Conservation (phyloP, 2,113 vertebrate genomes). For the Syrmaticus mikado region DNA sequence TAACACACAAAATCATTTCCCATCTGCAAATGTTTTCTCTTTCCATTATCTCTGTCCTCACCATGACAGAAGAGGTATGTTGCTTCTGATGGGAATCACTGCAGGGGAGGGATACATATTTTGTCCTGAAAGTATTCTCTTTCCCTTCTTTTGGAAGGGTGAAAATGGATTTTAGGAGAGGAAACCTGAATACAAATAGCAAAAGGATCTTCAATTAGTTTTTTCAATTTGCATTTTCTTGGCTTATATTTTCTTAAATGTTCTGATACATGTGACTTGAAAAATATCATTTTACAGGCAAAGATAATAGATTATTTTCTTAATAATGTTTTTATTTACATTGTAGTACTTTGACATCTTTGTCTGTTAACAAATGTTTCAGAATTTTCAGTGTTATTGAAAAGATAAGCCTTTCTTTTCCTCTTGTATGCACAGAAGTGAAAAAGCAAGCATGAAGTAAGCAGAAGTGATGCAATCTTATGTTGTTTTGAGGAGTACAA, state of each 20-base stretch:
- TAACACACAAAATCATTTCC: background rate
- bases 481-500: background rate
- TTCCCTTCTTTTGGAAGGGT: background rate
- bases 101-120: background rate
- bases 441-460: background rate
- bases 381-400: background rate
- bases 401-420: background rate
- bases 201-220: background rate
- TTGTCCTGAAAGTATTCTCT: background rate
- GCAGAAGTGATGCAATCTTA: accelerated
- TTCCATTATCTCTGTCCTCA: background rate
- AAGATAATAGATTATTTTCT: background rate
- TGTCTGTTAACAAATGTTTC: background rate
- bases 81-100: background rate
- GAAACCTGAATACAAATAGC: background rate
- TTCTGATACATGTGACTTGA: background rate
- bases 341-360: background rate
- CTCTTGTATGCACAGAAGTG: background rate
- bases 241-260: background rate
- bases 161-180: background rate
- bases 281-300: background rate
- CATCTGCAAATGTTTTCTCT: background rate
- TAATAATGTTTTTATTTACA: background rate
- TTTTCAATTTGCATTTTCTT: background rate
- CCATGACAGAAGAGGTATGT: background rate